These are phyloP conservation scores for Cynopterus brachyotis DNA, from an alignment of 2,113 vertebrate species.

Conservation along the genomic window DNA sequence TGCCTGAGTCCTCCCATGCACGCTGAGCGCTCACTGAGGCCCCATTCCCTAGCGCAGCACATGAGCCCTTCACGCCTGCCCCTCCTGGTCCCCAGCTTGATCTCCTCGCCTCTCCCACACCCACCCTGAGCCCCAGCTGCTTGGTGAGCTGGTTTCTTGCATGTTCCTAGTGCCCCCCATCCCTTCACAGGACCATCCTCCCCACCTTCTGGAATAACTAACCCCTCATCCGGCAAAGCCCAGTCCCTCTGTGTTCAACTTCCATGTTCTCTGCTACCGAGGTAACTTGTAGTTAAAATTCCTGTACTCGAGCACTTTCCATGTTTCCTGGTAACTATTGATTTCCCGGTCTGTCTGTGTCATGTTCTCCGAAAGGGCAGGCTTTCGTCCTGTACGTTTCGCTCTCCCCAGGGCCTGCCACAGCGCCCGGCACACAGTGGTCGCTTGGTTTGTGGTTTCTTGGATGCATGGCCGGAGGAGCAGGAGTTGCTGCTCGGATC, in stretches of 20 bases:
- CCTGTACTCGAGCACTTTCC: not conserved
- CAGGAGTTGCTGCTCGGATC: not conserved
- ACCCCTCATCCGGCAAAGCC: not conserved
- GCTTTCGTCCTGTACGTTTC: not conserved
- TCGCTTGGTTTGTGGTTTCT: not conserved
- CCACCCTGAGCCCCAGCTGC: not conserved
- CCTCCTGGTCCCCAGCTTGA: no score
- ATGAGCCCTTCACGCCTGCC: accelerated
- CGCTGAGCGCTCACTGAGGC: not conserved
- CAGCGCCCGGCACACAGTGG: accelerated
- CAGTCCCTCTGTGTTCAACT: not conserved
- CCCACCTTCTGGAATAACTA: not conserved
- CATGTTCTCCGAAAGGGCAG: not conserved
- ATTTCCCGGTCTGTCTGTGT: not conserved
- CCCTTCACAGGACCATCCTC: not conserved
- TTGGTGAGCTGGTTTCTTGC: not conserved
- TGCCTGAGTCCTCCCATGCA: not conserved
- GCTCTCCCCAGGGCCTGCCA: not conserved
- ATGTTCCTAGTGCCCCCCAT: not conserved
- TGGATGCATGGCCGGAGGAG: no score
- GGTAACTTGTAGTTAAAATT: not conserved
- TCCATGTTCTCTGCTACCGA: not conserved
- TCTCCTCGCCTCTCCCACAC: accelerated
- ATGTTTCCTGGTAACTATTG: not conserved
- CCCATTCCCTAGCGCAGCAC: no score